Base-by-base conservation (phyloP, 2,113 vertebrate species). In the Xyrauchen texanus region DNA sequence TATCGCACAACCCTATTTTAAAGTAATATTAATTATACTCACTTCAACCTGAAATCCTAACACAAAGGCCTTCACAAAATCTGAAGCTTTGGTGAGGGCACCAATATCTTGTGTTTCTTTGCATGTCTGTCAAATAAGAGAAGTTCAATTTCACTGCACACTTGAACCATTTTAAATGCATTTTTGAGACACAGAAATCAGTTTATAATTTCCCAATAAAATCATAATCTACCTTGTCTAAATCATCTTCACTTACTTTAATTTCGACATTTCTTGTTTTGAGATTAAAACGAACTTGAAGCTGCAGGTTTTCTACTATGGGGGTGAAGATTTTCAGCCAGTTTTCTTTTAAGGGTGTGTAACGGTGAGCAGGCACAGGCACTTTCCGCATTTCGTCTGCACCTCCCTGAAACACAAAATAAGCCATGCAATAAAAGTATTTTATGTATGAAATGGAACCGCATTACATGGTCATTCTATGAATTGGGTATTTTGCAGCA, bases 41-140 rank as follows among this genome's bases (percentile, higher is more conserved):
- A 99, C 98, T 93, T 99, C 97, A 13, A 99, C 97, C 82, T 99
- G 96, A 89, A 99, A 99, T 63, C 98, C 98, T 1, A 99, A 91
- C 79, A 98, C 76, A 87, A 99, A 99, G 0, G 98, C 98, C 90
- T 93, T 95, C 10, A 99, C 96, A 87, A 99, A 99, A 86, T 99
- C 98, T 21, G 95, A 86, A 46, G 97, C 98, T 91, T 92, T 98
- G 0, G 96, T 96, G 49, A 99, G 91, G 0, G 98, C 93, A 5
- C 91, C 85, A n/a, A 98, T 94, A 82, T 99, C 98, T 80, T 95
- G 92, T 0, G 98, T 99, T 75, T 98, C 96, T 88, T 95, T 95
- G 83, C 98, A 98, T 1, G 97, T 98, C 98, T 99, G 88, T 60
- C 81, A 85, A 21, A 79, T n/a, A 53, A 63, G 9, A 68, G 4